Evolutionary conservation across 1,140 invertebrate species (phyloP).

Genomic region (Acromyrmex heyeri): DNA sequence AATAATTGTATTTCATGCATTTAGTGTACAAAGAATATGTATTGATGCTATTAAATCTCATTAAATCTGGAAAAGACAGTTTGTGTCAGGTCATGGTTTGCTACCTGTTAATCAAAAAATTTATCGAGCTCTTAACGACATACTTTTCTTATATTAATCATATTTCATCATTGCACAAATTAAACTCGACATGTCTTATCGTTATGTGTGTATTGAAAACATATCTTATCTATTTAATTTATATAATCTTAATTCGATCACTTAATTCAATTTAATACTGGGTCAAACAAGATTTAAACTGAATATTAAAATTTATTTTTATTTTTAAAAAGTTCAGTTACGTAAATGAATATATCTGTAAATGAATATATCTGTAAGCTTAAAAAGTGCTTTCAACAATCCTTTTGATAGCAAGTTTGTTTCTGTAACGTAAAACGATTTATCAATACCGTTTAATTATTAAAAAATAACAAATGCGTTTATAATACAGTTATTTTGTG

Average conservation of each 20-base stretch:
- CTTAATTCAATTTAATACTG: constrained; percentile 36
- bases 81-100: constrained; percentile 83
- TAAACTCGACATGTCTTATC: constrained; percentile 26
- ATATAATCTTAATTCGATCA: neutral
- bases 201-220: constrained; percentile 18
- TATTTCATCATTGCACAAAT: constrained; percentile 20
- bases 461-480: constrained; percentile 10
- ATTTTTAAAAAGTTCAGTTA: neutral
- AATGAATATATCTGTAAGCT: neutral
- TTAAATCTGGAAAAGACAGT: constrained; percentile 60
- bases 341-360: neutral
- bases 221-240: constrained; percentile 49
- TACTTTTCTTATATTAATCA: constrained; percentile 52
- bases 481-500: neutral
- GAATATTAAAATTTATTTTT: constrained; percentile 17
- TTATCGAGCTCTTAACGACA: constrained; percentile 24
- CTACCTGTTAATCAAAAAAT: constrained; percentile 18
- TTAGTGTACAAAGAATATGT: neutral
- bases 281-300: constrained; percentile 27
- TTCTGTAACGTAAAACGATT: neutral
- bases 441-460: neutral
- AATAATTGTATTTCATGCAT: neutral
- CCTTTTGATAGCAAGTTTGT: neutral
- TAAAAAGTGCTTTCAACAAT: neutral
- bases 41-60: neutral